A percentile compares a stretch with the other conserved stretches of the same genome.
phyloP scores from a whole-genome alignment of 2,113 vertebrate genomes.

The Spea multiplicata region DNA sequence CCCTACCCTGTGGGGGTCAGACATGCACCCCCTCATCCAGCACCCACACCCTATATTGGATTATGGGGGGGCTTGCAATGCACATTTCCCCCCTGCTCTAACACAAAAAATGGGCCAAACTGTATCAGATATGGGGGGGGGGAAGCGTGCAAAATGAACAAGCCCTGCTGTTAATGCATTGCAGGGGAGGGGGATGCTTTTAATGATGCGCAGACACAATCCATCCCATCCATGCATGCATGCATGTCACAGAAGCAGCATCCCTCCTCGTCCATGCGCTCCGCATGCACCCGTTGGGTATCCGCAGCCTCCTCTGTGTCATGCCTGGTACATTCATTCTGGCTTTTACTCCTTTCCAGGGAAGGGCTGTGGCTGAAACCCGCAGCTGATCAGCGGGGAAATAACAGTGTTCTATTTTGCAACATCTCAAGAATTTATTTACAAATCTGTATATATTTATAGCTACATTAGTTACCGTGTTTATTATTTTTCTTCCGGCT shows the following conservation, averaged over 20 bases:
- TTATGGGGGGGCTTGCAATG: not conserved
- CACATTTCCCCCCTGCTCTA: not conserved
- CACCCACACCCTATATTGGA: conserved; percentile 8
- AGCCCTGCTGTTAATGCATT: conserved; percentile 2
- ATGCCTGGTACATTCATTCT: conserved; percentile 10
- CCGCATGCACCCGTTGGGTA: not conserved
- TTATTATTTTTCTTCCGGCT: no score
- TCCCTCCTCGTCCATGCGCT: not conserved
- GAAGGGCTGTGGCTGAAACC: conserved; percentile 27
- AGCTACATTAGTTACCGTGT: not conserved
- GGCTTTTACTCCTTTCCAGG: conserved; percentile 12
- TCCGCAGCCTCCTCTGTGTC: not conserved
- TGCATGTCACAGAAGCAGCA: not conserved
- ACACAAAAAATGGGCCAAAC: not conserved
- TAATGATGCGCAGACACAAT: conserved; percentile 15
- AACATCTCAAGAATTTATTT: not conserved
- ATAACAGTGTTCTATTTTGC: not conserved
- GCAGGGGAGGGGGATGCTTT: not conserved
- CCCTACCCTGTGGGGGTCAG: not conserved
- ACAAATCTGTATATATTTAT: not conserved
- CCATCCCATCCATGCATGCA: not conserved
- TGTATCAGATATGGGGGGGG: no score
- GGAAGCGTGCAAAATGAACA: not conserved
- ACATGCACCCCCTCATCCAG: conserved; percentile 21
- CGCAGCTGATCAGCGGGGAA: conserved; percentile 1